Evolutionary conservation across 30 jellyfish, hydroid and myxozoan species (phyloP).

Genomic region (Cassiopea xamachana): DNA sequence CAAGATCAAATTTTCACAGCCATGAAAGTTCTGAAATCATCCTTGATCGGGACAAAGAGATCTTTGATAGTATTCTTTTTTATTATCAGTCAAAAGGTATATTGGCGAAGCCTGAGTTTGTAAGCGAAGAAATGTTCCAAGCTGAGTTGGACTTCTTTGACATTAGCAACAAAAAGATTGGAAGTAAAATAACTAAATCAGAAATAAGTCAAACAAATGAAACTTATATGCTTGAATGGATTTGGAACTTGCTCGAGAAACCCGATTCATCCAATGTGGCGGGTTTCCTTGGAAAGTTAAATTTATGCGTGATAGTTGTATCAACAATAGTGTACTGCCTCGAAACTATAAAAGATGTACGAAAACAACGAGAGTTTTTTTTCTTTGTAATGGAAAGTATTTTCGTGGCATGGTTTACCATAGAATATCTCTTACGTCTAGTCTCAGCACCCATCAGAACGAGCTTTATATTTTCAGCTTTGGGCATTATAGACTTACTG

Average conservation of each 20-base stretch:
- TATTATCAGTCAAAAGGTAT: constrained; percentile 74
- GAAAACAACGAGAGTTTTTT: background rate
- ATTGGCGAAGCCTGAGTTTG: constrained; percentile 63
- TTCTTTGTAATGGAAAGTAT: constrained; percentile 58
- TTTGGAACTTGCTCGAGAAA: constrained; percentile 58
- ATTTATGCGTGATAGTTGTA: constrained; percentile 32
- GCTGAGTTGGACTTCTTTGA: constrained; percentile 52
- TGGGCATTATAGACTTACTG: constrained; percentile 60
- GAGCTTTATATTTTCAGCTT: constrained; percentile 50
- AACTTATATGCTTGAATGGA: background rate
- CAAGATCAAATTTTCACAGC: constrained; percentile 41
- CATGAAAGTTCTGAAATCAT: constrained; percentile 14
- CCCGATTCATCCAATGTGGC: constrained; percentile 67
- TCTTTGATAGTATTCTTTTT: constrained; percentile 55
- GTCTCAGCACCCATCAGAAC: constrained; percentile 48
- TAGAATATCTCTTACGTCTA: constrained; percentile 62
- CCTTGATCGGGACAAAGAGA: constrained; percentile 55
- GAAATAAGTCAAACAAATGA: background rate
- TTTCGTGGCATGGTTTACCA: constrained; percentile 60
- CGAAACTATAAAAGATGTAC: constrained; percentile 41
- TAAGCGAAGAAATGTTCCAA: constrained; percentile 30
- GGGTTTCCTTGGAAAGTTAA: constrained; percentile 40
- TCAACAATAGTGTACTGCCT: constrained; percentile 67
- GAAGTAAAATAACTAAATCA: background rate
- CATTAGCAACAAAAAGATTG: background rate